Evolutionary conservation across 2,797 vertebrate species (phyloP).

Genomic region (Monodelphis domestica): DNA sequence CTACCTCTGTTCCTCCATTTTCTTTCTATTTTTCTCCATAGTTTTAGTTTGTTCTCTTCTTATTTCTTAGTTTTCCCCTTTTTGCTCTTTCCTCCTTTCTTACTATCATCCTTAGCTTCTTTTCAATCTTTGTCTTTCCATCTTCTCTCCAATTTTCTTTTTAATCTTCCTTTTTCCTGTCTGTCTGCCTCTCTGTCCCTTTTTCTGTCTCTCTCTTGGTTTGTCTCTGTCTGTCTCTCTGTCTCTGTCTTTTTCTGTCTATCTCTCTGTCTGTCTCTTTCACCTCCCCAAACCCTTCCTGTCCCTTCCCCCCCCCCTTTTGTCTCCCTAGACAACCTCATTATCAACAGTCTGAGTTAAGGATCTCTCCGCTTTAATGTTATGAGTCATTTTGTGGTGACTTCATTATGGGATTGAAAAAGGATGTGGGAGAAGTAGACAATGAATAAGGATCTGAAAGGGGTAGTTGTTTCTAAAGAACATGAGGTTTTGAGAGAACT

Average conservation of each 20-base stretch:
- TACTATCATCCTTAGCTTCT: too few species aligned
- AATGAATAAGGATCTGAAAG: not conserved
- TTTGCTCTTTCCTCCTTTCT: not conserved
- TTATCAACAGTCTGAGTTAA: not conserved
- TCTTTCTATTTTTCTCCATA: not conserved
- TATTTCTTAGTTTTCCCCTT: constrained; percentile 10
- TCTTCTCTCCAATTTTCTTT: not conserved
- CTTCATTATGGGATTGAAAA: not conserved
- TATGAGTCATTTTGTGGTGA: not conserved
- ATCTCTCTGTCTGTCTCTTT: not conserved
- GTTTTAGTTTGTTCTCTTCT: not conserved
- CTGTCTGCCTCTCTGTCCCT: not conserved
- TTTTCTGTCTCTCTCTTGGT: too few species aligned
- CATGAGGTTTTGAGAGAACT: not conserved
- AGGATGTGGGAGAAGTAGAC: not conserved
- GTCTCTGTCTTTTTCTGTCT: too few species aligned
- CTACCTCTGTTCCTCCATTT: not conserved
- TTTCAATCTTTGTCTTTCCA: not conserved
- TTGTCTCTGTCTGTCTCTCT: not conserved
- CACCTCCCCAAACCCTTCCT: fast-evolving
- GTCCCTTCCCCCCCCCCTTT: not conserved
- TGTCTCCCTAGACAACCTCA: not conserved
- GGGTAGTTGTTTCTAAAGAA: not conserved
- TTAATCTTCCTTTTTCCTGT: not conserved
- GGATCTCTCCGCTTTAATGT: too few species aligned